Percentiles rank a stretch among this genome's conserved stretches.
These are phyloP conservation scores for Heliconius congener DNA, from an alignment of 1,140 invertebrate genomes.

Conservation along the genomic window DNA sequence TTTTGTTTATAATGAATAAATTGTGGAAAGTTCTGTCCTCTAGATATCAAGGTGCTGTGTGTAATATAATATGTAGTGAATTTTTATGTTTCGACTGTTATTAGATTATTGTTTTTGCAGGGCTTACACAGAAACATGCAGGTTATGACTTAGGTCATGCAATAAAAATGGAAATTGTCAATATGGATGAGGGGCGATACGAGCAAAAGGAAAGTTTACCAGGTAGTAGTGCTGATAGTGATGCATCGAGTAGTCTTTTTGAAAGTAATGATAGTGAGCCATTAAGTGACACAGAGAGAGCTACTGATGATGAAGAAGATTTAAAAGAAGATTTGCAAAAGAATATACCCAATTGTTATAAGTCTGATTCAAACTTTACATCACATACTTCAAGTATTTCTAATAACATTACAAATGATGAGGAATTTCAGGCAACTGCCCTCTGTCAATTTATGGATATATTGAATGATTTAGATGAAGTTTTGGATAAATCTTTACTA, in stretches of 20 bases:
- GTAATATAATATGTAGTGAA: constrained; percentile 28
- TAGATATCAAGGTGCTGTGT: constrained; percentile 57
- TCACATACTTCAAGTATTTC: constrained; percentile 54
- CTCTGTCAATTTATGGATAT: constrained; percentile 80
- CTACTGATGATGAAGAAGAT: constrained; percentile 69
- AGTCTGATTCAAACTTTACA: constrained; percentile 72
- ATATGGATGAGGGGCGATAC: constrained; percentile 66
- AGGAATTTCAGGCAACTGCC: constrained; percentile 76
- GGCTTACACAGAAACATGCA: constrained; percentile 57
- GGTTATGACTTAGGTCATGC: constrained; percentile 74
- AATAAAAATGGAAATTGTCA: constrained; percentile 75
- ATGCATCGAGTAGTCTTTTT: constrained; percentile 63
- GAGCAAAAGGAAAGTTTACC: constrained; percentile 65
- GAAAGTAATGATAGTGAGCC: constrained; percentile 67
- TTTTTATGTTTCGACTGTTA: constrained; percentile 19
- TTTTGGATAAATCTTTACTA: constrained; percentile 75
- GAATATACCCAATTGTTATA: constrained; percentile 72
- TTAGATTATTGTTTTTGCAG: constrained; percentile 56
- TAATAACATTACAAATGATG: constrained; percentile 70
- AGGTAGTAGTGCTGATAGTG: constrained; percentile 64
- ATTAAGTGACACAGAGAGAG: constrained; percentile 58
- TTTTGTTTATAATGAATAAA: constrained; percentile 57
- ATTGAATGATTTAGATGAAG: constrained; percentile 79
- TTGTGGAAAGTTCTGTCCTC: constrained; percentile 63
- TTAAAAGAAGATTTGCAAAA: constrained; percentile 72